phyloP scores from a whole-genome alignment of 2,113 vertebrate species.

The Empidonax traillii region DNA sequence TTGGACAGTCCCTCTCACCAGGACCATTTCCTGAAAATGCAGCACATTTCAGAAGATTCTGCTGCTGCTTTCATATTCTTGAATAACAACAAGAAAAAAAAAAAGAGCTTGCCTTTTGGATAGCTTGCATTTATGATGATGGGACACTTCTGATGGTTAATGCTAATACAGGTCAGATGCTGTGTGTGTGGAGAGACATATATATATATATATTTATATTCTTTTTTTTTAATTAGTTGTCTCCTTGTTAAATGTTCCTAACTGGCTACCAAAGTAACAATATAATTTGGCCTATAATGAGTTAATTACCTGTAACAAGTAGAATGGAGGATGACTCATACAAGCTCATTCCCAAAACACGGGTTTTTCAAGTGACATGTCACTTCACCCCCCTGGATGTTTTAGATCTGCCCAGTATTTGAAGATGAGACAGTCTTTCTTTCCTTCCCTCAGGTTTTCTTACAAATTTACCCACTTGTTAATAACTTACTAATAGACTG shows the following conservation, averaged over 20 bases:
- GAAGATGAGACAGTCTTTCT: background rate
- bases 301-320: constrained; percentile 41
- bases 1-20: background rate
- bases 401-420: background rate
- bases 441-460: background rate
- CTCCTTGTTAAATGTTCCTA: constrained; percentile 42
- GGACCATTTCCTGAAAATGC: constrained; percentile 47
- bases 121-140: constrained; percentile 35
- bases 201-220: background rate
- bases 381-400: background rate
- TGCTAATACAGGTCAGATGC: constrained; percentile 55
- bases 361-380: background rate
- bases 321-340: constrained; percentile 19
- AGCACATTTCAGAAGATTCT: constrained; percentile 30
- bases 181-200: background rate
- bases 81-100: background rate
- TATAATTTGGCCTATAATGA: constrained; percentile 16
- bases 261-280: constrained; percentile 47
- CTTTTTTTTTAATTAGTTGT: background rate
- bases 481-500: background rate
- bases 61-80: constrained; percentile 47
- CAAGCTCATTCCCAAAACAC: background rate
- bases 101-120: background rate
- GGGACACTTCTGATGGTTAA: constrained; percentile 51
- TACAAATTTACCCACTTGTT: background rate